Conservation (phyloP, 2,113 vertebrate species). For the Nibea albiflora region DNA sequence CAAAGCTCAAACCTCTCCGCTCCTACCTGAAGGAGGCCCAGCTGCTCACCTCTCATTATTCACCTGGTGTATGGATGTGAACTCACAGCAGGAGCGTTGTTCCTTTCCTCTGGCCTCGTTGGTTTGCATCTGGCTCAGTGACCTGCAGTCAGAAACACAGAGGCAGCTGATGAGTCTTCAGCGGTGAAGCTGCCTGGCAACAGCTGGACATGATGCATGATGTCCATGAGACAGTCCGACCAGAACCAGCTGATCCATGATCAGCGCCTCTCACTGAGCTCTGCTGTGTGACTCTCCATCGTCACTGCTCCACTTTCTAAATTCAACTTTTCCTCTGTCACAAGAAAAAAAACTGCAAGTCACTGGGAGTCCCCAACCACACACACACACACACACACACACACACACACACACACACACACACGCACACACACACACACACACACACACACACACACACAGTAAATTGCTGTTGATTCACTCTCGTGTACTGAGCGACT, state of each 20-base stretch:
- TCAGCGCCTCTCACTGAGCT: too few species aligned
- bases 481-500: constrained; percentile 13
- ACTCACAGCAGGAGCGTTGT: neutral
- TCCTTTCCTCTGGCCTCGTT: too few species aligned
- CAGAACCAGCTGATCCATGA: too few species aligned
- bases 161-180: too few species aligned
- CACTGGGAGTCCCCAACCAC: constrained; percentile 23
- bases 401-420: neutral
- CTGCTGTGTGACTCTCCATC: neutral
- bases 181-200: too few species aligned
- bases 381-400: neutral
- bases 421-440: neutral
- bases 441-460: constrained; percentile 30
- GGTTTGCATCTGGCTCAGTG: too few species aligned
- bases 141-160: too few species aligned
- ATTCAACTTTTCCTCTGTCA: neutral
- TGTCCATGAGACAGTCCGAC: too few species aligned
- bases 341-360: constrained; percentile 6
- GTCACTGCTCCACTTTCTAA: constrained; percentile 2
- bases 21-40: too few species aligned
- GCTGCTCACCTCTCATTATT: too few species aligned
- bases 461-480: constrained; percentile 58
- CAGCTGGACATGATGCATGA: too few species aligned
- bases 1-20: neutral
- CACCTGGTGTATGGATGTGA: neutral